phyloP scores from a whole-genome alignment of 2,888 invertebrate species.

The Ectemnius continuus region DNA sequence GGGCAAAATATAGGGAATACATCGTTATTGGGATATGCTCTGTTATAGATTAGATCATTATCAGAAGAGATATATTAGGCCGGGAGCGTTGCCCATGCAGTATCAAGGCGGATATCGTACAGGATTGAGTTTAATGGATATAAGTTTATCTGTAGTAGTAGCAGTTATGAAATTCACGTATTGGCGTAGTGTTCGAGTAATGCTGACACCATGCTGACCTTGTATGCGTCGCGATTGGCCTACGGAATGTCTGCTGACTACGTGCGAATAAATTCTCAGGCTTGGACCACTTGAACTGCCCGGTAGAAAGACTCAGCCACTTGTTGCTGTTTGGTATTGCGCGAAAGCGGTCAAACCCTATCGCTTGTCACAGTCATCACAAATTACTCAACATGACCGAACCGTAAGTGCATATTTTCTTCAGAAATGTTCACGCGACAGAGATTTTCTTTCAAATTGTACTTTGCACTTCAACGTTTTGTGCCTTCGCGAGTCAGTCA shows the following conservation, averaged over 20 bases:
- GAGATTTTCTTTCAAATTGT: slow-evolving; percentile 2
- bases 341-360: slow-evolving; percentile 11
- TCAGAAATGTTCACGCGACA: slow-evolving; percentile 4
- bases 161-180: slow-evolving; percentile 32
- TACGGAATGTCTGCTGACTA: slow-evolving; percentile 61
- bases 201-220: slow-evolving; percentile 44
- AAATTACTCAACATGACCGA: slow-evolving; percentile 42
- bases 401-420: slow-evolving; percentile 48
- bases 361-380: background rate
- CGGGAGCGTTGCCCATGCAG: no score
- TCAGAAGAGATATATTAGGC: no score
- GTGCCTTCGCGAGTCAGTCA: background rate
- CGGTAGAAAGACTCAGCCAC: slow-evolving; percentile 44
- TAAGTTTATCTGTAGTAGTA: slow-evolving; percentile 14
- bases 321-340: slow-evolving; percentile 54
- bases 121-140: slow-evolving; percentile 13
- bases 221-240: slow-evolving; percentile 63
- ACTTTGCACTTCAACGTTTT: background rate
- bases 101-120: no score
- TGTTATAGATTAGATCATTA: no score
- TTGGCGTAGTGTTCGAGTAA: slow-evolving; percentile 20
- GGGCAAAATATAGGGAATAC: no score
- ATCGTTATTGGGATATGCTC: no score
- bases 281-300: slow-evolving; percentile 38
- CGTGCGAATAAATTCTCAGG: slow-evolving; percentile 42